A percentile compares a stretch with the other conserved stretches of the same genome.
These are phyloP conservation scores for Drosophila fungiperda DNA, from an alignment of 2,888 invertebrate genomes.

Conservation along the genomic window DNA sequence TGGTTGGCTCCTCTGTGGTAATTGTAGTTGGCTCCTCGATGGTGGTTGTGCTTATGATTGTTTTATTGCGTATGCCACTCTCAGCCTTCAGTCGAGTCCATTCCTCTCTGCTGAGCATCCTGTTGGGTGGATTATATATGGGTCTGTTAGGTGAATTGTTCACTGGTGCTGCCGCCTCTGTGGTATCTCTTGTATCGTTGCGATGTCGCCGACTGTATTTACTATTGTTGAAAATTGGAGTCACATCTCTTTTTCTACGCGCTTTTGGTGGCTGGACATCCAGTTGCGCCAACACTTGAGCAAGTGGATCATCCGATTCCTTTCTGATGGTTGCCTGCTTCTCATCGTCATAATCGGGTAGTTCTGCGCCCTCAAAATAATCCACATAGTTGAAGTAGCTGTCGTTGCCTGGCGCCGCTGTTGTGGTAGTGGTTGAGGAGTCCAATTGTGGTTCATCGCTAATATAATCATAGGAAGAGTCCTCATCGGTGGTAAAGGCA, in stretches of 20 bases:
- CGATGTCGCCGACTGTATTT: conserved; percentile 71
- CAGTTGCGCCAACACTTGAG: conserved; percentile 54
- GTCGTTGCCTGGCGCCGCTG: conserved; percentile 70
- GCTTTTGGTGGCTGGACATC: conserved; percentile 30
- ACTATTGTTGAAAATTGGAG: conserved; percentile 46
- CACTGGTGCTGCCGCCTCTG: conserved; percentile 11
- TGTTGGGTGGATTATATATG: conserved; percentile 3
- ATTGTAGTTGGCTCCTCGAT: conserved; percentile 17
- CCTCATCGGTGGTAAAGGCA: conserved; percentile 56
- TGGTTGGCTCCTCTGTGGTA: conserved; percentile 18
- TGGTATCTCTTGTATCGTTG: conserved; percentile 25
- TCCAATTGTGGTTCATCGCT: conserved; percentile 50
- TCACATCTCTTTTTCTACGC: conserved; percentile 34
- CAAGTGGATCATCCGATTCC: conserved; percentile 65
- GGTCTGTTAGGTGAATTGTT: conserved; percentile 25
- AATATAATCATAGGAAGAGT: conserved; percentile 61
- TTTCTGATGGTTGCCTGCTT: conserved; percentile 50
- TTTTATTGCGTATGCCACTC: conserved; percentile 8
- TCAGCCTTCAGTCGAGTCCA: conserved; percentile 47
- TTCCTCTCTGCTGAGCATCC: conserved; percentile 53
- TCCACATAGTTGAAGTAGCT: conserved; percentile 82
- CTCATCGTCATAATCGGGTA: conserved; percentile 42
- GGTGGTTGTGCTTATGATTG: conserved; percentile 11
- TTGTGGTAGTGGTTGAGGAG: conserved; percentile 58
- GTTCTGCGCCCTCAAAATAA: conserved; percentile 78